A percentile compares a stretch with the other conserved stretches of the same genome.
Evolutionary conservation across 1,140 invertebrate genomes (phyloP).

Genomic region (Drosophila malerkotliana): DNA sequence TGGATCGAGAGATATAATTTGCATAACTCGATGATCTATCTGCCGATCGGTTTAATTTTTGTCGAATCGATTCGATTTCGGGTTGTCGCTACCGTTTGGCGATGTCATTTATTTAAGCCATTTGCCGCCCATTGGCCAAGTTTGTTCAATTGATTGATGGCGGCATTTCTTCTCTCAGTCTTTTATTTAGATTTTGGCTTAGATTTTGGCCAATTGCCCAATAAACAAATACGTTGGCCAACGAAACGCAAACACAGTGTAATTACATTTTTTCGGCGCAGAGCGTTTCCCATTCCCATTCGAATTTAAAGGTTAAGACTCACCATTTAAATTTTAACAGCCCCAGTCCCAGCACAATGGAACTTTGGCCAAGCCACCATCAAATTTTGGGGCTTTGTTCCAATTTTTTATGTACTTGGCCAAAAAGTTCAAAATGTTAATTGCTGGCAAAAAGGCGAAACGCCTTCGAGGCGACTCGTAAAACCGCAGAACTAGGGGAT

Average conservation of each 20-base stretch:
- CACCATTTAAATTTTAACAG: conserved; percentile 73
- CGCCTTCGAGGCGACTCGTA: conserved; percentile 34
- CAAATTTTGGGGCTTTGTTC: conserved; percentile 60
- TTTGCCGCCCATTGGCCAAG: conserved; percentile 46
- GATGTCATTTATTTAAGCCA: conserved; percentile 49
- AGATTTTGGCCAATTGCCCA: conserved; percentile 29
- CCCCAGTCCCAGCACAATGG: conserved; percentile 48
- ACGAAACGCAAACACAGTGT: conserved; percentile 58
- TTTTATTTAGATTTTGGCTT: conserved; percentile 12
- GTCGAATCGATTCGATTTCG: conserved; percentile 17
- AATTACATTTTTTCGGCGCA: conserved; percentile 35
- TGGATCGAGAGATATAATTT: conserved; percentile 45
- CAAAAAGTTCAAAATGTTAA: conserved; percentile 68
- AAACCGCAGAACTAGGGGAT: conserved; percentile 12
- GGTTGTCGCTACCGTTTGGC: conserved; percentile 63
- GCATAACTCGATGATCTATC: conserved; percentile 51
- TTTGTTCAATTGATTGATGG: conserved; percentile 55
- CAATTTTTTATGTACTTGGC: conserved; percentile 58
- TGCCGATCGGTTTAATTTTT: conserved; percentile 17
- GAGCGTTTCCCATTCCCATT: conserved; percentile 38
- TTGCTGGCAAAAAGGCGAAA: conserved; percentile 24
- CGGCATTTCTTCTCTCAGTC: conserved; percentile 58
- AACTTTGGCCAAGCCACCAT: conserved; percentile 26
- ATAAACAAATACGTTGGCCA: conserved; percentile 4
- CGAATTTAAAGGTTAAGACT: conserved; percentile 75